Base-by-base conservation (phyloP, 2,888 invertebrate species). In the Noctuana brunneofusca region DNA sequence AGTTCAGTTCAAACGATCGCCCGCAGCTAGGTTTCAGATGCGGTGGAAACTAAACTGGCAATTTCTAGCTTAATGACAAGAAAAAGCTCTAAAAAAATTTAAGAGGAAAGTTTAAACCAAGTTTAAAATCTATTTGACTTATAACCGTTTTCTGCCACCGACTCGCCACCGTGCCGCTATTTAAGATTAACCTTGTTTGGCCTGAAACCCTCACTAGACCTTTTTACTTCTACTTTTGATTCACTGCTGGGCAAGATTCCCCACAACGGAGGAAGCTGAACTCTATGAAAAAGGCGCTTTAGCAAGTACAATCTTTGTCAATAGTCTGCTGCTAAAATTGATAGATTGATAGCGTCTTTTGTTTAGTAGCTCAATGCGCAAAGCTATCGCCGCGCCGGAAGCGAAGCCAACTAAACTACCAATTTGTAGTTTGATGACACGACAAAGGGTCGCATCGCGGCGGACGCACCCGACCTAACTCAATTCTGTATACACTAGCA, bases 391-490 rank as follows among this genome's bases (percentile, higher is more conserved):
- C 71, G 68, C 66, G 69, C 69, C 70, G 67, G 65, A 53, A 52
- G 66, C 65, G 65, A 66, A 71, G 71, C 72, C 72, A 74, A 76
- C 75, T 75, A 75, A 78, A 81, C 85, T 86, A 80, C 79, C 87
- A 89, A 89, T 89, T 89, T 86, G 83, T 79, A 86, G 81, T 80
- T 79, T 85, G 84, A 87, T 84, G 86, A 84, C 72, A 76, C 78
- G 80, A 84, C 86, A 87, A 86, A 87, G 85, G 84, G 79, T 75
- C 78, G 75, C 73, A 68, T 66, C 71, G 70, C 69, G 66, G 68
- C 67, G 75, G 70, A 69, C 69, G 69, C 71, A 71, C 73, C 52
- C 72, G 74, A 75, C 73, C 74, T 80, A 83, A 84, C 80, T 81
- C 80, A 75, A 84, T 82, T 78, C 75, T 68, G 69, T 66, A 71